phyloP scores from a whole-genome alignment of 2,113 vertebrate genomes.

The Casuarius casuarius region DNA sequence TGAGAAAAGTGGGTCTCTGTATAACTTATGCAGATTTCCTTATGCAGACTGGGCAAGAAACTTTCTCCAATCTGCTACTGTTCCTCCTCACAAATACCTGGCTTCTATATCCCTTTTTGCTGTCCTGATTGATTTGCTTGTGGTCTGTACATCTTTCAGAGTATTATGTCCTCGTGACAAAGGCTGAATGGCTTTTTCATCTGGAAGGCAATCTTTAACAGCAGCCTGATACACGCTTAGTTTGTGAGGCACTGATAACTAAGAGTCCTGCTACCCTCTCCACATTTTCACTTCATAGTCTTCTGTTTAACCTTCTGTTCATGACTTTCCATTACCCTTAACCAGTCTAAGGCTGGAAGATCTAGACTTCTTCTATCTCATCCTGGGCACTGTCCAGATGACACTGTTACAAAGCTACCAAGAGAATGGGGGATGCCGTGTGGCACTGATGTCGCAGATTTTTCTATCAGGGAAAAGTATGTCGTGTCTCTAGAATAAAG shows the following conservation, averaged over 20 bases:
- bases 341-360: background rate
- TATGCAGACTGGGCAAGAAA: background rate
- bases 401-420: background rate
- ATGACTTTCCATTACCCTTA: background rate
- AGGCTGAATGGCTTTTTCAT: background rate
- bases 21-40: background rate
- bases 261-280: background rate
- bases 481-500: background rate
- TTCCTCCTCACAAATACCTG: background rate
- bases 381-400: background rate
- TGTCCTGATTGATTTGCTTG: background rate
- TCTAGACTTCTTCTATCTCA: background rate
- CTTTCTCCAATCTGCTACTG: background rate
- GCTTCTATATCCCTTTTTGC: background rate
- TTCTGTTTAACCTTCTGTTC: background rate
- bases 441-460: background rate
- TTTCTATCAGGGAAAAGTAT: background rate
- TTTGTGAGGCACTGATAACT: background rate
- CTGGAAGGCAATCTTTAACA: background rate
- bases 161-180: background rate
- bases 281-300: rapidly evolving
- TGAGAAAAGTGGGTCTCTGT: background rate
- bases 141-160: background rate
- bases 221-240: background rate
- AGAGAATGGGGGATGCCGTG: background rate